phyloP scores from a whole-genome alignment of 2,113 vertebrate species.

The Chauna torquata region DNA sequence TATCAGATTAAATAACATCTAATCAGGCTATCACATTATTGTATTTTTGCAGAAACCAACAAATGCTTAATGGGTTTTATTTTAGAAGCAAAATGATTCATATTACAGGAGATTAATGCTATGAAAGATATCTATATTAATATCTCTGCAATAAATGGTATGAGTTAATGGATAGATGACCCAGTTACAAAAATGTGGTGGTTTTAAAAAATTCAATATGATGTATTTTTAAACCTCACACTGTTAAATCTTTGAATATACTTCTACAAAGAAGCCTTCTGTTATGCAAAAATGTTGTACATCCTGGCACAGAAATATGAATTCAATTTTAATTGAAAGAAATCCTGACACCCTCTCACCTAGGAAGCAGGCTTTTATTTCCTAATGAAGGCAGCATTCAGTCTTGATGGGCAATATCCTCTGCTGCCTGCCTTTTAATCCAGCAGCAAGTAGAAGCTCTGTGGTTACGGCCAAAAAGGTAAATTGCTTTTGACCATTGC shows the following conservation, averaged over 20 bases:
- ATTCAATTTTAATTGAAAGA: constrained; percentile 49
- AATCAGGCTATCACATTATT: constrained; percentile 60
- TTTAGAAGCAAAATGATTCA: constrained; percentile 37
- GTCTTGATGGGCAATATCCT: not conserved
- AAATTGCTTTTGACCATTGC: not conserved
- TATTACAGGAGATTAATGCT: constrained; percentile 46
- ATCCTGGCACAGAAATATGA: not conserved
- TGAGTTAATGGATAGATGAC: constrained; percentile 65
- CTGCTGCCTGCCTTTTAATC: not conserved
- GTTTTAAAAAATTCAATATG: constrained; percentile 30
- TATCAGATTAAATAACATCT: constrained; percentile 63
- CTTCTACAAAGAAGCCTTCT: constrained; percentile 4
- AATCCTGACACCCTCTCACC: not conserved
- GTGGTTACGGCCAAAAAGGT: not conserved
- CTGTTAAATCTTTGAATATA: not conserved
- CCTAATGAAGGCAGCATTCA: not conserved
- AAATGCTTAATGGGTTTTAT: constrained; percentile 56
- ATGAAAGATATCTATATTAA: constrained; percentile 61
- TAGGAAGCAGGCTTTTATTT: not conserved
- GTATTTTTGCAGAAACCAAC: constrained; percentile 38
- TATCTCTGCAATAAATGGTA: constrained; percentile 33
- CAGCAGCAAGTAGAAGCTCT: not conserved
- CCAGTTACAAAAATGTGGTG: constrained; percentile 51
- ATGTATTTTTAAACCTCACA: constrained; percentile 43
- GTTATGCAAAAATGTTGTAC: not conserved